Evolutionary conservation across 2,888 invertebrate species (phyloP).

Genomic region (Papilio gigon): DNA sequence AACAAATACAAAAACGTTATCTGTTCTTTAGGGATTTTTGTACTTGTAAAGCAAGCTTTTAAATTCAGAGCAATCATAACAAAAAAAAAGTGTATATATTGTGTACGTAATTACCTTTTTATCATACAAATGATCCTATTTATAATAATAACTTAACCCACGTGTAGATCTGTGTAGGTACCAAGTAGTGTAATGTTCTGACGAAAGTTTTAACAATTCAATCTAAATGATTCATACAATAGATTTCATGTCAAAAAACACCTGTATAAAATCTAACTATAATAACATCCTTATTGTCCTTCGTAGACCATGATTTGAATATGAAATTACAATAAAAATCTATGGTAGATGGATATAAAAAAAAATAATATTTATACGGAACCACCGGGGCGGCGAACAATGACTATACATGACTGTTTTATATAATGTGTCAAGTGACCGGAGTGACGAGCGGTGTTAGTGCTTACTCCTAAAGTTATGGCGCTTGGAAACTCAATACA

Average conservation of each 20-base stretch:
- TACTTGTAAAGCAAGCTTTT: neutral
- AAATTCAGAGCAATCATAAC: neutral
- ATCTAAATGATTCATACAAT: neutral
- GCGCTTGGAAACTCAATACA: slow-evolving; percentile 70
- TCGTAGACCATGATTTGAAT: slow-evolving; percentile 24
- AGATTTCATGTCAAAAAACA: slow-evolving; percentile 5
- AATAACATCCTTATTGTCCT: slow-evolving; percentile 19
- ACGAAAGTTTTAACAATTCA: too few relatives aligned
- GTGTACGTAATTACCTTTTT: too few relatives aligned
- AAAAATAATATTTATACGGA: slow-evolving; percentile 46
- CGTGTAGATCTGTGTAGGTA: too few relatives aligned
- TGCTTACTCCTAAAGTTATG: slow-evolving; percentile 73
- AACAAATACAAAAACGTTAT: slow-evolving; percentile 20
- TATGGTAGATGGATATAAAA: slow-evolving; percentile 7
- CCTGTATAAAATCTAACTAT: slow-evolving; percentile 10
- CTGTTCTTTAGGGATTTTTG: neutral
- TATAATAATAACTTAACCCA: too few relatives aligned
- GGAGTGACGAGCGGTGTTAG: slow-evolving; percentile 66
- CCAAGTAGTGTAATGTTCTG: too few relatives aligned
- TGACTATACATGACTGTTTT: slow-evolving; percentile 50
- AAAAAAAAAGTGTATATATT: too few relatives aligned
- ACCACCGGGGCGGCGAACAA: slow-evolving; percentile 51
- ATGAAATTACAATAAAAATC: slow-evolving; percentile 29
- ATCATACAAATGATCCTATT: neutral
- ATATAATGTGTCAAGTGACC: slow-evolving; percentile 72